Percentiles rank a stretch among this genome's conserved stretches.
phyloP scores from a whole-genome alignment of 2,888 invertebrate species.

The Labia minor region DNA sequence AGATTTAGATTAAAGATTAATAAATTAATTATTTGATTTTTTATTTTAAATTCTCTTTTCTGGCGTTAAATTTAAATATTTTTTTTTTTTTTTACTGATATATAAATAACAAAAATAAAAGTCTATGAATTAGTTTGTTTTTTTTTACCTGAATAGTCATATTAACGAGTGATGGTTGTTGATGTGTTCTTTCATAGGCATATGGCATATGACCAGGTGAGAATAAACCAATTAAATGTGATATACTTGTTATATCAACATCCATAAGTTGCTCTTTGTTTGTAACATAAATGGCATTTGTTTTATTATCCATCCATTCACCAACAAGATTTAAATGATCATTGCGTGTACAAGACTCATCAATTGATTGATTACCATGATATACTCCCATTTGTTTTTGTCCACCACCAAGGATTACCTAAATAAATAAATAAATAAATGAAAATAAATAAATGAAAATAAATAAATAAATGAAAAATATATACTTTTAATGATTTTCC shows the following conservation, averaged over 20 bases:
- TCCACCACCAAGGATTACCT: slow-evolving; percentile 54
- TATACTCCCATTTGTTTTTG: slow-evolving; percentile 37
- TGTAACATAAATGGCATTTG: slow-evolving; percentile 36
- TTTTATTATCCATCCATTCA: slow-evolving; percentile 29
- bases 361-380: slow-evolving; percentile 36
- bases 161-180: slow-evolving; percentile 45
- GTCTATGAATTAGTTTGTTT: too few species aligned
- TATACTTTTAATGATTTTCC: slow-evolving; percentile 48
- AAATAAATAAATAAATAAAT: too few species aligned
- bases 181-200: slow-evolving; percentile 37
- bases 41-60: too few species aligned
- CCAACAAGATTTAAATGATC: slow-evolving; percentile 15
- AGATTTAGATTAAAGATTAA: too few species aligned
- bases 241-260: slow-evolving; percentile 36
- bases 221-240: slow-evolving; percentile 44
- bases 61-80: too few species aligned
- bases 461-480: background rate
- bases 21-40: too few species aligned
- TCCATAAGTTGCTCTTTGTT: slow-evolving; percentile 36
- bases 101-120: too few species aligned
- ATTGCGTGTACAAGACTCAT: slow-evolving; percentile 33
- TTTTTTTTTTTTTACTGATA: too few species aligned
- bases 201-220: slow-evolving; percentile 47
- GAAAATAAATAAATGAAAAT: too few species aligned
- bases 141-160: slow-evolving; percentile 41